Evolutionary conservation across 2,797 vertebrate species (phyloP).

Genomic region (Rhincodon typus): DNA sequence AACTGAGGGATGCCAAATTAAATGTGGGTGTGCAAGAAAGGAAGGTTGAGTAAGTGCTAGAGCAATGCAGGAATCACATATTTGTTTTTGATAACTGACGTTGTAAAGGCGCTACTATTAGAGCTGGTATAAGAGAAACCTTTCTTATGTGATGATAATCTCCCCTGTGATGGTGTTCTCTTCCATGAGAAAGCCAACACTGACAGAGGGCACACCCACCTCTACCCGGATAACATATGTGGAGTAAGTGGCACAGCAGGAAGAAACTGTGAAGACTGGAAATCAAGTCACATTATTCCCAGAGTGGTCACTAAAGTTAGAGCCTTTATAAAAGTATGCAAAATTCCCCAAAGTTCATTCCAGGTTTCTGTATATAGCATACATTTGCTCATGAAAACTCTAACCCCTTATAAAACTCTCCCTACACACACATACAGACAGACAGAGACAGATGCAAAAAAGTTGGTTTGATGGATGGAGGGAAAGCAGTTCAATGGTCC

Average conservation of each 20-base stretch:
- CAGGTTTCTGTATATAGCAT: too few species aligned
- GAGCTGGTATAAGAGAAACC: neutral
- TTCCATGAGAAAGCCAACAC: neutral
- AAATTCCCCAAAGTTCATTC: too few species aligned
- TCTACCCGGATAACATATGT: neutral
- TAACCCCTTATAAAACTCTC: too few species aligned
- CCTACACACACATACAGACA: too few species aligned
- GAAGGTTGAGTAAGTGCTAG: neutral
- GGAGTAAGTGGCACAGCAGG: neutral
- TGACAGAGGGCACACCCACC: neutral
- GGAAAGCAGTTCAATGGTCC: too few species aligned
- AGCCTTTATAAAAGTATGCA: too few species aligned
- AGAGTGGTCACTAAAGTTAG: too few species aligned
- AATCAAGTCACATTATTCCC: too few species aligned
- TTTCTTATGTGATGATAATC: neutral
- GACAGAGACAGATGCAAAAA: too few species aligned
- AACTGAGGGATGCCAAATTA: neutral
- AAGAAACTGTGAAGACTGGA: neutral
- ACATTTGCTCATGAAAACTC: too few species aligned
- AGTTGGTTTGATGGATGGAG: too few species aligned
- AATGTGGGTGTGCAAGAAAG: neutral
- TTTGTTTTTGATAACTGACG: neutral
- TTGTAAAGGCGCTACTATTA: neutral
- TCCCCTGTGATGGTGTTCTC: neutral
- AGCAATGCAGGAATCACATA: neutral